Conservation (phyloP, 2,888 invertebrate species). For the Amorpha juglandis region DNA sequence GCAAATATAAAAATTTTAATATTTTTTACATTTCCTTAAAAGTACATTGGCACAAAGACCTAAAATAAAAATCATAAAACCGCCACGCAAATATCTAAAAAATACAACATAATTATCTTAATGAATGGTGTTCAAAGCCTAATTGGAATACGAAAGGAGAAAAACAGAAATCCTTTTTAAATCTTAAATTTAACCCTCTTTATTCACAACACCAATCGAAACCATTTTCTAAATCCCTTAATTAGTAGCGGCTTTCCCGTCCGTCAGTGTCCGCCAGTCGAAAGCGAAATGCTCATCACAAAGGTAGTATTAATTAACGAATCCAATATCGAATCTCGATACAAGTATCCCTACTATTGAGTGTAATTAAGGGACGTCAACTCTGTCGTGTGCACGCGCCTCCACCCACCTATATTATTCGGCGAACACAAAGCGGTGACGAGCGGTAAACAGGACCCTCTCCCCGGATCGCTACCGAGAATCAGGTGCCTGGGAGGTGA, state of each 20-base stretch:
- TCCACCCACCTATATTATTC: constrained; percentile 46
- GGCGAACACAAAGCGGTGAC: constrained; percentile 54
- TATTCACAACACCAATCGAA: constrained; percentile 37
- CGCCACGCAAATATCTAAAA: neutral
- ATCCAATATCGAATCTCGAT: constrained; percentile 60
- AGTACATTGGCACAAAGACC: too few relatives aligned
- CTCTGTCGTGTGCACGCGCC: constrained; percentile 56
- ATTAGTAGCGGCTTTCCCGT: constrained; percentile 48
- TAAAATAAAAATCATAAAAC: neutral
- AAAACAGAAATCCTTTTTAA: constrained; percentile 4
- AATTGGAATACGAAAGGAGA: constrained; percentile 6
- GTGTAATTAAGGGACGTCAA: constrained; percentile 62
- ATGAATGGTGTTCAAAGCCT: neutral
- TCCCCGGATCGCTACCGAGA: constrained; percentile 45
- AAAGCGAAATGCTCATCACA: constrained; percentile 53
- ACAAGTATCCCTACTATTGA: constrained; percentile 36
- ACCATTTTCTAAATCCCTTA: constrained; percentile 48
- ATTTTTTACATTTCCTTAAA: too few relatives aligned
- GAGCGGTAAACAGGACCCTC: constrained; percentile 43
- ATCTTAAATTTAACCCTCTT: constrained; percentile 31
- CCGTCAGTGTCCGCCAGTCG: constrained; percentile 49
- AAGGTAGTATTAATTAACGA: constrained; percentile 64
- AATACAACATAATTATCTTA: too few relatives aligned
- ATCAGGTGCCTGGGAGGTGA: constrained; percentile 57
- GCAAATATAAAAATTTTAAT: too few relatives aligned